Conservation (phyloP, 2,113 vertebrate genomes). For the Cisticola juncidis region DNA sequence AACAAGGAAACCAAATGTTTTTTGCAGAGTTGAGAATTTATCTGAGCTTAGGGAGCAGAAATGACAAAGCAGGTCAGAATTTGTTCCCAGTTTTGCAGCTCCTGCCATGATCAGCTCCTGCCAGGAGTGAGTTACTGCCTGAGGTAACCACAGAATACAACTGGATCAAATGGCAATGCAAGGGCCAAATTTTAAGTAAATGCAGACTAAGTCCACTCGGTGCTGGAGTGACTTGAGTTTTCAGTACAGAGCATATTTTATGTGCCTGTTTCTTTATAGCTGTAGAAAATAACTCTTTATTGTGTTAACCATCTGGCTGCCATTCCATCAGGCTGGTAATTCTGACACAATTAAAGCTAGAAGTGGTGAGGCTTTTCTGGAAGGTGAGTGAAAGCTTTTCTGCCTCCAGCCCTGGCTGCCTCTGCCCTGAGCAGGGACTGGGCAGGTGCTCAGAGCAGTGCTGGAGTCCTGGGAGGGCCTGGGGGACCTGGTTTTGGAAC, state of each 20-base stretch:
- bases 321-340: not conserved
- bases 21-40: constrained; percentile 1
- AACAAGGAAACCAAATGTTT: constrained; percentile 22
- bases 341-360: not conserved
- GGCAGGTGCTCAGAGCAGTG: not conserved
- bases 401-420: not conserved
- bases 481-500: not conserved
- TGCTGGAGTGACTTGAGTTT: not conserved
- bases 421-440: not conserved
- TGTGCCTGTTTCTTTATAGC: not conserved
- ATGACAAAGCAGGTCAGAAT: not conserved
- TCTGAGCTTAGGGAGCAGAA: constrained; percentile 2
- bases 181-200: constrained; percentile 47
- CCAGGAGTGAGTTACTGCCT: constrained; percentile 21
- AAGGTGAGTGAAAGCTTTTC: not conserved
- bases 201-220: constrained; percentile 2
- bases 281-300: not conserved
- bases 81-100: not conserved
- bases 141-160: constrained; percentile 17
- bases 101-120: not conserved
- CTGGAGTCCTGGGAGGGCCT: not conserved
- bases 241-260: not conserved
- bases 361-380: not conserved
- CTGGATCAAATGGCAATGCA: constrained; percentile 1
- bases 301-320: constrained; percentile 1